Conservation (phyloP, 2,113 vertebrate genomes). For the Lophochroa leadbeateri region DNA sequence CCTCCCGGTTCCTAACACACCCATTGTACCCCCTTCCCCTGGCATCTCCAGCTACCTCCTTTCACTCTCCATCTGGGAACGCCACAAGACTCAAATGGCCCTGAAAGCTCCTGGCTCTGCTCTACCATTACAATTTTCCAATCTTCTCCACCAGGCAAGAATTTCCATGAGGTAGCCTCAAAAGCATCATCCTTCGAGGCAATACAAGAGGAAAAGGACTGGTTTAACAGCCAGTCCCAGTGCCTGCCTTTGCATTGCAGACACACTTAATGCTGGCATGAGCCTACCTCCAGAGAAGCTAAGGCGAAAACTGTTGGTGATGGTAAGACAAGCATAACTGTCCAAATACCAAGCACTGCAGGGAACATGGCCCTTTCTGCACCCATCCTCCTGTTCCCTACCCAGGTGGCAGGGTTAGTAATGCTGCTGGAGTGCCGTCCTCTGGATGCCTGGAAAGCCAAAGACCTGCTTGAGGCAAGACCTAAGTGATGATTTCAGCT, state of each 20-base stretch:
- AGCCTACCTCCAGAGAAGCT: background rate
- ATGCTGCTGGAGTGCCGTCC: fast-evolving
- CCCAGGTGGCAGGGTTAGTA: too few relatives aligned
- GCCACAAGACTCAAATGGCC: background rate
- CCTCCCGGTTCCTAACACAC: background rate
- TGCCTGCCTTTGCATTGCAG: background rate
- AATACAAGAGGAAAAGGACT: background rate
- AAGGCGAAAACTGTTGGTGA: background rate
- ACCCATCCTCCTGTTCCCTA: background rate
- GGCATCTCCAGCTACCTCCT: background rate
- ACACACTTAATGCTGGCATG: fast-evolving
- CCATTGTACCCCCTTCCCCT: background rate
- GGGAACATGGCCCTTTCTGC: background rate
- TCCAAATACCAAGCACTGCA: fast-evolving
- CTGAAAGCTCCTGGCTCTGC: background rate
- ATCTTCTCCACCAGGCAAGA: background rate
- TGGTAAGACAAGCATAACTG: background rate
- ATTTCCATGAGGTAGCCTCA: background rate
- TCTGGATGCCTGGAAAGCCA: background rate
- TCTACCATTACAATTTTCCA: background rate
- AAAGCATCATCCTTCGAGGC: background rate
- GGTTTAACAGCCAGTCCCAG: background rate
- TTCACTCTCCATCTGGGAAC: background rate
- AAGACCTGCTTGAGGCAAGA: background rate
- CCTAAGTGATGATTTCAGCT: background rate